A percentile compares a stretch with the other conserved stretches of the same genome.
phyloP scores from a whole-genome alignment of 2,797 vertebrate species.

The Onychomys arenicola region DNA sequence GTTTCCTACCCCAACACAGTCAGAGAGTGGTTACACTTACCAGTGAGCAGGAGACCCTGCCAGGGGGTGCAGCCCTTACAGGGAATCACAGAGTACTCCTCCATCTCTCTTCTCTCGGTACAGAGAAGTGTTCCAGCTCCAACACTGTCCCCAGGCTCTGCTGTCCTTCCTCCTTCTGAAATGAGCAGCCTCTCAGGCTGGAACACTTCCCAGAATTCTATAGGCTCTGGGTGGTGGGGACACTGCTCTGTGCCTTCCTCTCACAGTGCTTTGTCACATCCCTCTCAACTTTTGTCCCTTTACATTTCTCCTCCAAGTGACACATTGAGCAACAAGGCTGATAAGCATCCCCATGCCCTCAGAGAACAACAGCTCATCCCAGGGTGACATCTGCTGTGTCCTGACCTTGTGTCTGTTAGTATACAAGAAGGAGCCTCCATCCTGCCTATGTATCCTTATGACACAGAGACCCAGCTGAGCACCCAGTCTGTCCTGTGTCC shows the following conservation, averaged over 20 bases:
- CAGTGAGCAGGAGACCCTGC: background rate
- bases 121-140: background rate
- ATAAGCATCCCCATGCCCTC: background rate
- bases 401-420: background rate
- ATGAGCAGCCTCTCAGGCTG: no score
- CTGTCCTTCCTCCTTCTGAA: background rate
- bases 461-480: background rate
- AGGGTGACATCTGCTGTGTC: background rate
- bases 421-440: background rate
- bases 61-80: background rate
- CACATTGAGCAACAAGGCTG: background rate
- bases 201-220: background rate
- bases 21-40: background rate
- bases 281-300: background rate
- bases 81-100: background rate
- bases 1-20: background rate
- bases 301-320: background rate
- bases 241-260: background rate
- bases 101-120: background rate
- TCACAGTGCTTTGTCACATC: background rate
- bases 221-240: background rate
- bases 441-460: background rate
- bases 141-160: background rate
- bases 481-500: background rate
- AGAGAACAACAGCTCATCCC: background rate